phyloP scores from a whole-genome alignment of 1,140 invertebrate genomes.

The Akabosia matsudoensis region DNA sequence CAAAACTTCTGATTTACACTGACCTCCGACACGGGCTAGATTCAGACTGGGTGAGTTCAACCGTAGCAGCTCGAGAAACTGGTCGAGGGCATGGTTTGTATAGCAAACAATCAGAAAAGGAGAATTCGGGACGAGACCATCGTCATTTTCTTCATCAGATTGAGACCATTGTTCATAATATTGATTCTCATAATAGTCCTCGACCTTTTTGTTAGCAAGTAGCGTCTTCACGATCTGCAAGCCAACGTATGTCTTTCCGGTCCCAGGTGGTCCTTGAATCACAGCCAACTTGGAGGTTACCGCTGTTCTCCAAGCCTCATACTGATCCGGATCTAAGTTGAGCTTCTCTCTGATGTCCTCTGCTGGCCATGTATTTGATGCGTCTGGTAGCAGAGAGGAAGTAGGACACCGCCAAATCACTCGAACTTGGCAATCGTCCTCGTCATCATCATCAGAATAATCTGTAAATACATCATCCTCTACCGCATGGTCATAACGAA shows the following conservation, averaged over 20 bases:
- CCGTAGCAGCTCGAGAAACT: slow-evolving; percentile 72
- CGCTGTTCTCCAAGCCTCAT: slow-evolving; percentile 58
- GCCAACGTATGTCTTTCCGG: slow-evolving; percentile 75
- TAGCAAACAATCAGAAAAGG: slow-evolving; percentile 76
- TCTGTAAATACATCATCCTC: no score
- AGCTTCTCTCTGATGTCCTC: slow-evolving; percentile 48
- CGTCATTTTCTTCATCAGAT: slow-evolving; percentile 61
- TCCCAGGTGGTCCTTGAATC: slow-evolving; percentile 77
- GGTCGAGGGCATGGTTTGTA: slow-evolving; percentile 83
- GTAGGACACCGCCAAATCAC: no score
- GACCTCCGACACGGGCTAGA: slow-evolving; percentile 55
- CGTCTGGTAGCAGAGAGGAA: no score
- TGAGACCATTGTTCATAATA: slow-evolving; percentile 60
- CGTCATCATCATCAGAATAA: no score
- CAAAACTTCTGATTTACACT: slow-evolving; percentile 51
- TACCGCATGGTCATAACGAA: no score
- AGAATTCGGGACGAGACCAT: slow-evolving; percentile 46
- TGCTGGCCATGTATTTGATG: slow-evolving; percentile 50
- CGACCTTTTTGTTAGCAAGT: background rate
- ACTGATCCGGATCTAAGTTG: slow-evolving; percentile 59
- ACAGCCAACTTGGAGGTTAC: slow-evolving; percentile 63
- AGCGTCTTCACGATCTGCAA: background rate
- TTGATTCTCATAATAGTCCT: background rate
- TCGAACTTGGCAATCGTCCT: background rate
- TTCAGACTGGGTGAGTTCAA: slow-evolving; percentile 50